These are phyloP conservation scores for Clarias fuscus DNA, from an alignment of 2,797 vertebrate genomes.

Conservation along the genomic window DNA sequence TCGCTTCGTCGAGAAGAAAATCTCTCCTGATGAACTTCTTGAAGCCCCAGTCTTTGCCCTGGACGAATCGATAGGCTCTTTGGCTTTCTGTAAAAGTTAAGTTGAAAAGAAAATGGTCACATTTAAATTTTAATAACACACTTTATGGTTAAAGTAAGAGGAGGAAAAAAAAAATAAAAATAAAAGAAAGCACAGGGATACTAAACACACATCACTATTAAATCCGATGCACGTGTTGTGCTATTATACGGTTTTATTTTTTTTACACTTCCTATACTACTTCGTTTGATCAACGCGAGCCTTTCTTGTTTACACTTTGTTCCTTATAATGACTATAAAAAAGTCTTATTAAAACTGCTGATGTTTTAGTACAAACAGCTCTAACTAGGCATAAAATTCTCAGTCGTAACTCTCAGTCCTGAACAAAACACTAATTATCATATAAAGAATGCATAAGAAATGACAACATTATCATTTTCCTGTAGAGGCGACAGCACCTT, in stretches of 20 bases:
- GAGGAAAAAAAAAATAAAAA: neutral
- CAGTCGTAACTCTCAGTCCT: neutral
- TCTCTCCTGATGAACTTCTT: constrained; percentile 98
- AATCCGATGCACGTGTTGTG: neutral
- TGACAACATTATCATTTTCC: neutral
- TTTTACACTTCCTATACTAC: neutral
- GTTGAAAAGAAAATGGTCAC: neutral
- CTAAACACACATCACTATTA: neutral
- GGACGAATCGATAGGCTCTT: constrained; percentile 95
- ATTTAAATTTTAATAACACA: neutral
- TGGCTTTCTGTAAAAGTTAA: constrained; percentile 84
- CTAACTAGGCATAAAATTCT: no score
- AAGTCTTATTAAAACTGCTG: neutral
- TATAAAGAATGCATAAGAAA: neutral
- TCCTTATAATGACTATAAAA: no score
- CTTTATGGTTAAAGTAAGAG: neutral
- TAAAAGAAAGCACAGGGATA: neutral
- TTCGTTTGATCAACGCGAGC: neutral
- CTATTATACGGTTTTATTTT: neutral
- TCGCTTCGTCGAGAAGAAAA: constrained; percentile 95
- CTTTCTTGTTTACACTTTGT: neutral
- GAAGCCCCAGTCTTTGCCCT: constrained; percentile 98
- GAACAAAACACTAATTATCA: neutral
- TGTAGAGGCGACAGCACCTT: neutral
- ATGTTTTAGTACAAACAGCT: neutral